Evolutionary conservation across 2,113 vertebrate species (phyloP).

Genomic region (Megaceryle torquata): DNA sequence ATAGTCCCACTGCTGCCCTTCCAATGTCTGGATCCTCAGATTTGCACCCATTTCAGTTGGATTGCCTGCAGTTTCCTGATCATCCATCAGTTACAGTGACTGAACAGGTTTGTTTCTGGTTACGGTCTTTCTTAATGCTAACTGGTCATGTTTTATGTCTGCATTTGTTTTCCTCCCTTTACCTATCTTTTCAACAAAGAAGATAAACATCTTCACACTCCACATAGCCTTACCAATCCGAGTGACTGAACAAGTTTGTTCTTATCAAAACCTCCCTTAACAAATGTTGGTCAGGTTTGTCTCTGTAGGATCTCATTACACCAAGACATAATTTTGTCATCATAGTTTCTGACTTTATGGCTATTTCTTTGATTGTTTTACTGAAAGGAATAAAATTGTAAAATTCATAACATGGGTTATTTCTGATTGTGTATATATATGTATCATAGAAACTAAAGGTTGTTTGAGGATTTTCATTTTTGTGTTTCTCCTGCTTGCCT

Average conservation of each 20-base stretch:
- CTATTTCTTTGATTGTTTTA: not conserved
- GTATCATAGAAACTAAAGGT: conserved; percentile 24
- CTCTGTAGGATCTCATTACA: not conserved
- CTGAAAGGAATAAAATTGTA: not conserved
- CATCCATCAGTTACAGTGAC: not conserved
- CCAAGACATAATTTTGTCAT: not conserved
- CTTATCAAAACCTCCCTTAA: not conserved
- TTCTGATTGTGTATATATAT: conserved; percentile 53
- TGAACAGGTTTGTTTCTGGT: not conserved
- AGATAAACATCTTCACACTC: not conserved
- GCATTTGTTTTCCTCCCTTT: not conserved
- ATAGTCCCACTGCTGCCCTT: not conserved
- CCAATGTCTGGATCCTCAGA: not conserved
- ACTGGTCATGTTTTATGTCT: not conserved
- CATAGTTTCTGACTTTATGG: not conserved
- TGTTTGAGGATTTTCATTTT: conserved; percentile 34
- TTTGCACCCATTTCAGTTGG: not conserved
- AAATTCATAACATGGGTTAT: conserved; percentile 44
- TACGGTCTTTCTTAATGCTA: not conserved
- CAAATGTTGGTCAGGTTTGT: not conserved
- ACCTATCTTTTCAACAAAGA: not conserved
- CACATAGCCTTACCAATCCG: not conserved
- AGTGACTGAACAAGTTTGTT: not conserved
- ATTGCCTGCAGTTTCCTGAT: not conserved
- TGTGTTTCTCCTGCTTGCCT: conserved; percentile 18